Base-by-base conservation (phyloP, 2,888 invertebrate species). In the Bhutanitis thaidina region DNA sequence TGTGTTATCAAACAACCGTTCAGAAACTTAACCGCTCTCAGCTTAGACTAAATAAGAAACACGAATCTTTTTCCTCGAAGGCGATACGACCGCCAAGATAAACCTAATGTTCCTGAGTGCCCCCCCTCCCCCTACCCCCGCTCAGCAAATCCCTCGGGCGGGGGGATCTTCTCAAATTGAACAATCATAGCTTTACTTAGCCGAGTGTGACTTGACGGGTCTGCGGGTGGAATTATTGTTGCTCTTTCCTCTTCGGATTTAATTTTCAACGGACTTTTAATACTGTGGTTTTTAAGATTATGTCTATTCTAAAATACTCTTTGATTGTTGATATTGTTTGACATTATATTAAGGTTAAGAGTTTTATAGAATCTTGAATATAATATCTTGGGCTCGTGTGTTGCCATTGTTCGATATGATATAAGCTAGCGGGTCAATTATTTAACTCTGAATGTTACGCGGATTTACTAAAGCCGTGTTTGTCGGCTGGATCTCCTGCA, bases 21-120 rank as follows among this genome's bases (percentile, higher is more conserved):
- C 32, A 32, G 38, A 43, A 27, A 15, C 27, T 35, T 35, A 45
- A 51, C 51, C 40, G 36, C 12, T 20, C 20, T 27, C 15, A 30
- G 32, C 34, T 36, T 20, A 29, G 36, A 52, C 52, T 47, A 52
- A 47, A 52, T 46, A 52, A 37, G 43, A 47, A 52, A 52, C 52
- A 52, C 37, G 52, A 47, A 47, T 47, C 46, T 47, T 43, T 49
- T 43, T 41, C 41, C 29, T 40, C 50, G 27, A 13, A 51, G 39
- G 50, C 50, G 45, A 52, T 32, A 35, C 50, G 50, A 52, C 52
- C 52, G 47, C 34, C 35, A 48, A 57, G 62, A 65, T 65, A 67
- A 65, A 65, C 53, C 59, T 64, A 62, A 64, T 67, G 63, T 68
- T 58, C 53, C 55, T 52, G 59, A 51, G 65, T 60, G 65, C 57